Evolutionary conservation across 2,113 vertebrate species (phyloP), one percentile per base, ranked within the genome.

Genomic region (Tupaia tana): DNA sequence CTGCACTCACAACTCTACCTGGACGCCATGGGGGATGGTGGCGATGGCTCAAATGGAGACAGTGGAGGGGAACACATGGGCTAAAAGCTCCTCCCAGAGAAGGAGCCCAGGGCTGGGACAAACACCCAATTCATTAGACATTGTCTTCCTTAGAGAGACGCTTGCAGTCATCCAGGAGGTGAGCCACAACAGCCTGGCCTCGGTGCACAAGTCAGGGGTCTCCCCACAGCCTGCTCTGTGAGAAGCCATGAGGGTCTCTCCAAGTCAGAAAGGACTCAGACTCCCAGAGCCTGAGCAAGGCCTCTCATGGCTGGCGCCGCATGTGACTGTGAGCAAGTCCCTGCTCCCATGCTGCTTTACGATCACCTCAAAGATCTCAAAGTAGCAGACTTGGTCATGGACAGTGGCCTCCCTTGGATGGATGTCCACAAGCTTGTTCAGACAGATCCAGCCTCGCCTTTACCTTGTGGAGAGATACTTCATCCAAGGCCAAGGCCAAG

Each of bases 101-200:
- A 27, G 22, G 71, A 66, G 34, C 27, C 0, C 9, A 1, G 0
- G 3, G 27, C 67, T 10, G 85, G 52, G 15, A 29, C 70, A 2
- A 6, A 10, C 4, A 14, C 27, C 19, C 7, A 13, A 0, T 0
- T 63, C 6, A 0, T 0, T 19, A 20, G 27, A 27, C 2, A 0
- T 0, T 0, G 8, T 61, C 78, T 78, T 87, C 77, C 64, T 43
- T 1, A 7, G 43, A 4, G 63, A 90, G 34, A 70, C 3, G 4
- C 59, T 52, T 2, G 2, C 27, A 56, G 9, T 3, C 11, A 14
- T 66, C 74, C 29, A 31, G 54, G 52, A 31, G 9, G 19, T 14
- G 1, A 3, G 31, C 3, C 31, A n/a, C 56, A 1, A 0, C 61
- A 4, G 52, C 9, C 24, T 0, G 0, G 29, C 58, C 18, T 24